Base-by-base conservation (phyloP, 92 coral and sea anemone species). In the Porites lobata region DNA sequence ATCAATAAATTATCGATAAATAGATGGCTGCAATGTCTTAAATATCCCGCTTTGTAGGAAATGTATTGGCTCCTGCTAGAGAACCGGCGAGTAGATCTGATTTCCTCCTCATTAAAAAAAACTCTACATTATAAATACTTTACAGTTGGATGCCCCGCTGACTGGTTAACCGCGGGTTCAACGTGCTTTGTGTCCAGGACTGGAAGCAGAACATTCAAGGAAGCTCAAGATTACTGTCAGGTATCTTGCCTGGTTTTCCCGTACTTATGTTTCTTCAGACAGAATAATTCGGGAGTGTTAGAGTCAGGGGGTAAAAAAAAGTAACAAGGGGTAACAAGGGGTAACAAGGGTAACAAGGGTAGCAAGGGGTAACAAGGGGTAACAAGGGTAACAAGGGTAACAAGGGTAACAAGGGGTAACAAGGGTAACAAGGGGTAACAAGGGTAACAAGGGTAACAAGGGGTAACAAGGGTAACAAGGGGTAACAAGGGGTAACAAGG, bases 101-200 rank as follows among this genome's bases (percentile, higher is more conserved):
- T 9, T 61, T 61, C 65, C 65, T 61, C 14, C 65, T 61, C 65
- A 61, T 61, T 61, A 8, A 61, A 38, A 38, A 65, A 19, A 3
- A 65, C 69, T 65, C 17, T 3, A 65, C 26, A 65, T 65, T 77
- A 7, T 15, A 21, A 7, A 26, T 54, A 6, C 4, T 50, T 76
- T 58, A 6, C 63, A 93, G 96, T 90, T 54, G 90, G 94, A 6
- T 93, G 96, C 70, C 96, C 96, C 15, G 72, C 92, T 61, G 90
- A 87, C 54, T 93, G 96, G 96, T 62, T 82, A 72, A 83, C 72
- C 54, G 54, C 22, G 17, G 91, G 84, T 1, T 77, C 94, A 38
- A 76, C 83, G 18, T 93, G 96, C 57, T 83, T 76, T 63, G 92
- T 82, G 1, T 63, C 65, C 29, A 88, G 92, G 65, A 56, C 80